Conservation (phyloP, 23 tunicate genomes). For the Styela plicata region DNA sequence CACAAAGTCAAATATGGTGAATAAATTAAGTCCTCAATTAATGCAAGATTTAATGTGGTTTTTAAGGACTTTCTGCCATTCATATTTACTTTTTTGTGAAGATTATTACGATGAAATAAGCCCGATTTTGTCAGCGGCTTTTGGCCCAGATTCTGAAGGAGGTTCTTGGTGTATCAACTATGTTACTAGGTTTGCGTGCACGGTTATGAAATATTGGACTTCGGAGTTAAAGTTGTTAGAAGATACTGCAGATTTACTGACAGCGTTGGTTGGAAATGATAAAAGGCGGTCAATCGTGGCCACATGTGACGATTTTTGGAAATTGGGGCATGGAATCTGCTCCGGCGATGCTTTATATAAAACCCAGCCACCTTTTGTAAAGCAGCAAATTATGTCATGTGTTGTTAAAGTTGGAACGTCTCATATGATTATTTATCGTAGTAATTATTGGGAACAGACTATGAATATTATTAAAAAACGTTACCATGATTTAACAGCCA, state of each 20-base stretch:
- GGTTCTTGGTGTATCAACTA: conserved; percentile 49
- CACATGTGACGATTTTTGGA: conserved; percentile 60
- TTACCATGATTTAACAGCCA: conserved; percentile 39
- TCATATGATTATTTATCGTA: conserved; percentile 50
- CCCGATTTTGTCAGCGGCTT: conserved; percentile 67
- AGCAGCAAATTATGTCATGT: conserved; percentile 50
- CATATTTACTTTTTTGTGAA: conserved; percentile 54
- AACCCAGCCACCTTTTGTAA: conserved; percentile 26
- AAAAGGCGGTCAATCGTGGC: conserved; percentile 49
- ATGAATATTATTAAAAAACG: conserved; percentile 41
- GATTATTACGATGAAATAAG: conserved; percentile 62
- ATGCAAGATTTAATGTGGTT: conserved; percentile 68
- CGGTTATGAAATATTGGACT: conserved; percentile 35
- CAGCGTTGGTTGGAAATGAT: conserved; percentile 33
- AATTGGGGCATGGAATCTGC: conserved; percentile 38
- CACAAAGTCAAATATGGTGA: conserved; percentile 8
- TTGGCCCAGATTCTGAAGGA: conserved; percentile 71
- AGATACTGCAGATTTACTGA: conserved; percentile 37
- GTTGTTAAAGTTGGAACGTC: conserved; percentile 67
- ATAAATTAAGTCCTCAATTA: conserved; percentile 60
- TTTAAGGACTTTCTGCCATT: conserved; percentile 26
- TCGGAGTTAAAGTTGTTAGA: conserved; percentile 44
- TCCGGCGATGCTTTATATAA: conserved; percentile 16
- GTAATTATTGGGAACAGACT: conserved; percentile 75
- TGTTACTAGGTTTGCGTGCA: conserved; percentile 22